Base-by-base conservation (phyloP, 2,888 invertebrate species). In the Philereme vetulata region DNA sequence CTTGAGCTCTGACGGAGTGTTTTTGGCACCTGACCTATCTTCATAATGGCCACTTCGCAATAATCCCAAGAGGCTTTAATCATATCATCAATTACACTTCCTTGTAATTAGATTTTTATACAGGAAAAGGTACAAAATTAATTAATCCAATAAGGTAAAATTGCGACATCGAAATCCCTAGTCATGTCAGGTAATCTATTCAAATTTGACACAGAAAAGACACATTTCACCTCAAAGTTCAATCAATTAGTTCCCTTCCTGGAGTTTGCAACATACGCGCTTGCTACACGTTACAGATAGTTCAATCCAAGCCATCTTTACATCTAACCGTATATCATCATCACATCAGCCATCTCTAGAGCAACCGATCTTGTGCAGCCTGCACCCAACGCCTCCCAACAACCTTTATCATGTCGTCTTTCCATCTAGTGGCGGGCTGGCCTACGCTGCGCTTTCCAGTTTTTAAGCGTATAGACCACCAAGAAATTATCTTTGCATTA, bases 191-290 rank as follows among this genome's bases (percentile, higher is more conserved):
- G 59, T 68, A 70, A 67, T 67, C 62, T 59, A 62, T 70, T 65
- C 59, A 64, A 67, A 64, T 67, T 61, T 62, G 64, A 60, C 66
- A 51, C 58, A 62, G 57, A 63, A 67, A 65, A 64, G 62, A 64
- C 68, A 68, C 70, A 67, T 72, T 74, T 72, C 66, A 74, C 61
- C 59, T 64, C 65, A 64, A 60, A 73, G 69, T 70, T 71, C 70
- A 76, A 72, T 80, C 76, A 78, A 82, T 82, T 81, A 82, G 72
- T 38, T 64, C 58, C 64, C 56, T 57, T 66, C 67, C 67, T 64
- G 70, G 68, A 61, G 62, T 52, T 69, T 60, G 46, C 72, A 68
- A 74, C 77, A 76, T 72, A 78, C 62, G 64, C 62, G 65, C 63
- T 64, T 48, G 38, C 38, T 8, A 21, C 21, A 21, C 8, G 8